Percentiles rank a stretch among this genome's conserved stretches.
Evolutionary conservation across 2,797 vertebrate species (phyloP).

Genomic region (Margarornis squamiger): DNA sequence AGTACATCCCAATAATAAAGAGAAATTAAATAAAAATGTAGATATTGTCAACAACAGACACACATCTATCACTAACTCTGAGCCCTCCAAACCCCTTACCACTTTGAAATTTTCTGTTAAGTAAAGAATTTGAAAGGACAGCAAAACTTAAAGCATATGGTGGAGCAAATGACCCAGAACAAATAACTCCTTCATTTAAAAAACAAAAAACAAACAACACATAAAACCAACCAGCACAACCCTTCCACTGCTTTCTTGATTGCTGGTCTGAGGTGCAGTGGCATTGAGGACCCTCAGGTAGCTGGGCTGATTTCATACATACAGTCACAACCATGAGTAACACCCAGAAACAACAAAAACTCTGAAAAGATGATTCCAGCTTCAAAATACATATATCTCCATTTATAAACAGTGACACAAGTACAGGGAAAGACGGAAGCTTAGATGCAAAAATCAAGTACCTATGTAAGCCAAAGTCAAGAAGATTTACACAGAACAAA

Average conservation of each 20-base stretch:
- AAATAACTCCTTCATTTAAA: neutral
- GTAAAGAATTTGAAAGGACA: neutral
- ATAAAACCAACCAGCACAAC: neutral
- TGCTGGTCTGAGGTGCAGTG: neutral
- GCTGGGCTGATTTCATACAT: neutral
- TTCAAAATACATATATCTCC: neutral
- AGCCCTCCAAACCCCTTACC: neutral
- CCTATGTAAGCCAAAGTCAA: neutral
- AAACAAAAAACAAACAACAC: rapidly evolving
- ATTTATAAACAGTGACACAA: neutral
- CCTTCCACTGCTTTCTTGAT: neutral
- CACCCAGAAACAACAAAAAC: neutral
- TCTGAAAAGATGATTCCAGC: neutral
- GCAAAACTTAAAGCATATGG: neutral
- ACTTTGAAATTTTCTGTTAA: neutral
- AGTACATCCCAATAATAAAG: neutral
- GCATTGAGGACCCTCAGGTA: neutral
- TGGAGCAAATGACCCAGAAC: neutral
- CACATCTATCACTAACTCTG: neutral
- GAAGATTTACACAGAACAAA: neutral
- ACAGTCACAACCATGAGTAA: neutral
- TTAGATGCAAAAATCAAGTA: neutral
- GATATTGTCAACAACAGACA: neutral
- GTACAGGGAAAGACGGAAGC: neutral
- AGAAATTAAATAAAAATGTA: neutral